phyloP scores from a whole-genome alignment of 2,888 invertebrate genomes.

The Euspilapteryx auroguttella region DNA sequence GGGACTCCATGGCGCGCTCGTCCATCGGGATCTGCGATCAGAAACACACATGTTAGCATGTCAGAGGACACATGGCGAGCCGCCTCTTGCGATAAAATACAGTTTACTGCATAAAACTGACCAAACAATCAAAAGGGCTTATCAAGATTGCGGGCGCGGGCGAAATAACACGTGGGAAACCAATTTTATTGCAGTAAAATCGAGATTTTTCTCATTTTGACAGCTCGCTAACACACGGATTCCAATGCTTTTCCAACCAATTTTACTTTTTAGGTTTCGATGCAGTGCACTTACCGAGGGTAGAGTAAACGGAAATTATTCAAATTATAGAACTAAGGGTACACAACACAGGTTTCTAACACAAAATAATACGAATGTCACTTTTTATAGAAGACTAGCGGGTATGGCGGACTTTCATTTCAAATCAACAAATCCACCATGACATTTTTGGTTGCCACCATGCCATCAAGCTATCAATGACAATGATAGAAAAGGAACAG shows the following conservation, averaged over 20 bases:
- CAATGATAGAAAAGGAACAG: background rate
- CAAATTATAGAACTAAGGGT: conserved; percentile 46
- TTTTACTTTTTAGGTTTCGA: background rate
- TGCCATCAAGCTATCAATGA: too few species aligned
- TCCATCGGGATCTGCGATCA: conserved; percentile 36
- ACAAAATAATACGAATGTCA: conserved; percentile 53
- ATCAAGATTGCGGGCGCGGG: conserved; percentile 9
- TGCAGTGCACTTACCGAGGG: conserved; percentile 22
- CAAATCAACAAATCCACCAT: conserved; percentile 6
- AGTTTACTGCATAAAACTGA: too few species aligned
- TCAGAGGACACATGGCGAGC: conserved; percentile 10
- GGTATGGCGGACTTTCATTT: conserved; percentile 17
- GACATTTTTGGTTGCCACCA: too few species aligned
- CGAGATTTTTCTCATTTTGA: conserved; percentile 40
- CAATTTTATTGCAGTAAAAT: conserved; percentile 19
- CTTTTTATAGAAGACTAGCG: conserved; percentile 46
- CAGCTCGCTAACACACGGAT: conserved; percentile 37
- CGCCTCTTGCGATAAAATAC: conserved; percentile 5
- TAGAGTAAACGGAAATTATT: conserved; percentile 42
- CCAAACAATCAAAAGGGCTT: too few species aligned
- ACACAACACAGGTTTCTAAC: conserved; percentile 40
- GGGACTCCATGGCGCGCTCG: conserved; percentile 65
- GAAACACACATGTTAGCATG: background rate
- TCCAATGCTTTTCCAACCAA: too few species aligned
- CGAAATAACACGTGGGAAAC: conserved; percentile 18